Evolutionary conservation across 2,113 vertebrate genomes (phyloP).

Genomic region (Centropus unirufus): DNA sequence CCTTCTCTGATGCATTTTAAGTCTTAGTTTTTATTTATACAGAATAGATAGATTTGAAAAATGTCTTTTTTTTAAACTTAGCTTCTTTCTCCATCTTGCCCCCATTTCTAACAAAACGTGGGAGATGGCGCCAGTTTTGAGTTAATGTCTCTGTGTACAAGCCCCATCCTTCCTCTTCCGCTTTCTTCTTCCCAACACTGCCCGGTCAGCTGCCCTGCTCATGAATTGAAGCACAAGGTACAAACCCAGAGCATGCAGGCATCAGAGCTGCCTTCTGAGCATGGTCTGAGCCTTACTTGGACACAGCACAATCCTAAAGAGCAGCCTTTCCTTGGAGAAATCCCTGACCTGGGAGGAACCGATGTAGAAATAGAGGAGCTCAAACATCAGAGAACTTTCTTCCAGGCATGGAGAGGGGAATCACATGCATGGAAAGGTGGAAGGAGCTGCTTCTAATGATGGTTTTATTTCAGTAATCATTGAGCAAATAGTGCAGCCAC

Average conservation of each 20-base stretch:
- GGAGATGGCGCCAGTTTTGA: background rate
- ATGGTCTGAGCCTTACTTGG: background rate
- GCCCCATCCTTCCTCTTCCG: background rate
- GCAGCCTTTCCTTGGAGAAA: background rate
- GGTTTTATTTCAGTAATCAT: background rate
- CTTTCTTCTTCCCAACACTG: background rate
- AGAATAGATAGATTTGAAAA: background rate
- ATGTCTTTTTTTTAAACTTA: background rate
- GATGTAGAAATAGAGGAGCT: background rate
- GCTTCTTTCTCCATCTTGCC: background rate
- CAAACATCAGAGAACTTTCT: background rate
- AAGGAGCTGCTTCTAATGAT: background rate
- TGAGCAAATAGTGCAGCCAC: background rate
- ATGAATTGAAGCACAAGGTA: fast-evolving
- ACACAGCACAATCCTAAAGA: background rate
- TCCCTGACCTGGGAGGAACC: background rate
- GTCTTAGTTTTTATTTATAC: background rate
- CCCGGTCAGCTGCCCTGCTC: background rate
- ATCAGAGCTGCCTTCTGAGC: background rate
- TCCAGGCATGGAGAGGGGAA: background rate
- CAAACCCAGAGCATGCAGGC: background rate
- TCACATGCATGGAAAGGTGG: background rate
- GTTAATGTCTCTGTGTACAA: background rate
- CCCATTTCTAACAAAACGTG: background rate
- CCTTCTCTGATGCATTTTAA: background rate